These are phyloP conservation scores for Phaenicophaeus curvirostris DNA, from an alignment of 2,797 vertebrate genomes.

Conservation along the genomic window DNA sequence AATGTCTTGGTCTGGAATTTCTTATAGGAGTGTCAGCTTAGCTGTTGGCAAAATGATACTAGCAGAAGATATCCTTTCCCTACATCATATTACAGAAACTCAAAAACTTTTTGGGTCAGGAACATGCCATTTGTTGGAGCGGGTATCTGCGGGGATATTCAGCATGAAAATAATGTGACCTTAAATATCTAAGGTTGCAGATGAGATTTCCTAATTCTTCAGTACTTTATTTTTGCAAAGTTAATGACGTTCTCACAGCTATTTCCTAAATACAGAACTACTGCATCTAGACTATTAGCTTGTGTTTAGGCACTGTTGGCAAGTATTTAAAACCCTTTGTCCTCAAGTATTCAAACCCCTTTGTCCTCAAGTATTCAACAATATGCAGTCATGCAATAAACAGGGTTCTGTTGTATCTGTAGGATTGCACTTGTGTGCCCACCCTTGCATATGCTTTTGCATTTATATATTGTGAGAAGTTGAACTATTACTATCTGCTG, in stretches of 20 bases:
- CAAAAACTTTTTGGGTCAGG: not conserved
- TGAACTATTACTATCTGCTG: not conserved
- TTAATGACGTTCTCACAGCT: not conserved
- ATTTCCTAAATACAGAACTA: not conserved
- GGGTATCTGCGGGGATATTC: not conserved
- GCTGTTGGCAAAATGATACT: not conserved
- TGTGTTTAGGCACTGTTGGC: not conserved
- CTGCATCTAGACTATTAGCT: not conserved
- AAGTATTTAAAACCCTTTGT: not conserved
- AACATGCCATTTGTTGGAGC: not conserved
- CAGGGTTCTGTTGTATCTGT: fast-evolving
- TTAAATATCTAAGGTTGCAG: not conserved
- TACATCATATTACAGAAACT: not conserved
- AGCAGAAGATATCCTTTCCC: not conserved
- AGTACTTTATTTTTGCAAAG: not conserved
- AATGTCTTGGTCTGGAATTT: not conserved
- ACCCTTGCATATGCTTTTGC: not conserved
- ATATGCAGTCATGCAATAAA: not conserved
- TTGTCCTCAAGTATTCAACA: not conserved
- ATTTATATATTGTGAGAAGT: not conserved
- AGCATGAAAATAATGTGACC: not conserved
- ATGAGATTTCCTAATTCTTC: not conserved
- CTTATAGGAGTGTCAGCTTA: not conserved
- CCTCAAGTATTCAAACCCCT: not conserved
- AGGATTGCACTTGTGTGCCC: not conserved